Percentiles rank a stretch among this genome's conserved stretches.
Evolutionary conservation across 2,888 invertebrate genomes (phyloP).

Genomic region (Lacanobia wlatinum): DNA sequence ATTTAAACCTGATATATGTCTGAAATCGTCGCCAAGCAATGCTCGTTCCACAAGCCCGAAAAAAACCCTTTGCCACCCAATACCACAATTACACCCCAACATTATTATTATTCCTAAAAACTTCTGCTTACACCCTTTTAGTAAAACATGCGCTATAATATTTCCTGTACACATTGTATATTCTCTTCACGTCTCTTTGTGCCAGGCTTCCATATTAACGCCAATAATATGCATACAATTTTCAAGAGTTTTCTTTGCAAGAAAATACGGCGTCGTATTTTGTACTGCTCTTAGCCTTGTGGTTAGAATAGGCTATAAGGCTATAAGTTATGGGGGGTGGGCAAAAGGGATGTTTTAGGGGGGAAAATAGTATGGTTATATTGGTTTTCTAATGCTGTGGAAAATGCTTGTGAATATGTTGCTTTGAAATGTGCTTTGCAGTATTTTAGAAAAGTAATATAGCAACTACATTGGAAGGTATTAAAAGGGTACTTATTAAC

Average conservation of each 20-base stretch:
- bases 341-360: constrained; percentile 26
- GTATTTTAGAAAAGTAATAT: background rate
- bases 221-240: constrained; percentile 62
- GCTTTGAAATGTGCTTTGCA: background rate
- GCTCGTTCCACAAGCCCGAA: background rate
- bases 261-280: constrained; percentile 54
- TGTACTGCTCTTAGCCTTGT: constrained; percentile 48
- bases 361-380: constrained; percentile 35
- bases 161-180: constrained; percentile 38
- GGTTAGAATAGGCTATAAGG: constrained; percentile 51
- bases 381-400: constrained; percentile 30
- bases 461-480: no score
- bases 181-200: constrained; percentile 48
- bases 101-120: constrained; percentile 22
- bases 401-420: background rate
- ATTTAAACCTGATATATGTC: no score
- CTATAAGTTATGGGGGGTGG: constrained; percentile 36
- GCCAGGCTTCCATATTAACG: constrained; percentile 57
- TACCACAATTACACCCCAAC: background rate
- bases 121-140: constrained; percentile 28
- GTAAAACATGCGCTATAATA: constrained; percentile 29
- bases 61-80: background rate
- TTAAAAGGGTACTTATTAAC: no score
- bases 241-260: constrained; percentile 49
- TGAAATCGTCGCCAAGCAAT: background rate